These are phyloP conservation scores for Mesoligia furuncula DNA, from an alignment of 2,888 invertebrate species.

Conservation along the genomic window DNA sequence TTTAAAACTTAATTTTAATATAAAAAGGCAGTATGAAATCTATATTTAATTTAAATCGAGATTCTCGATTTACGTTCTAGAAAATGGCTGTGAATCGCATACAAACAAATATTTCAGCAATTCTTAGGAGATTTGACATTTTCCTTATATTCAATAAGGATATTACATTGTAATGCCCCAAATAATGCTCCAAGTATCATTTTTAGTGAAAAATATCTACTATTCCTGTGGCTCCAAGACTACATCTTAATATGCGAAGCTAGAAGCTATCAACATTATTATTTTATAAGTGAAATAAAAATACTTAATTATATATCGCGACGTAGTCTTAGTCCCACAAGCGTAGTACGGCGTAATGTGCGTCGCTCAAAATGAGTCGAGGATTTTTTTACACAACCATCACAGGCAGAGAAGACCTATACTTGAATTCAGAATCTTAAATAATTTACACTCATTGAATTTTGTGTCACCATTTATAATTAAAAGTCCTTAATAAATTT, in stretches of 20 bases:
- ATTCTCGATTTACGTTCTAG: background rate
- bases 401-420: background rate
- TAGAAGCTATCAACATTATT: background rate
- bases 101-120: background rate
- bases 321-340: background rate
- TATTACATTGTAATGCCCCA: background rate
- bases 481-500: background rate
- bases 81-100: background rate
- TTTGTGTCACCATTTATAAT: background rate
- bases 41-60: background rate
- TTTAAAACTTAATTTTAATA: background rate
- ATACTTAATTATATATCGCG: background rate
- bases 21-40: background rate
- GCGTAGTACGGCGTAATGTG: background rate
- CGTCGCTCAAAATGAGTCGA: background rate
- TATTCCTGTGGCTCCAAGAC: background rate
- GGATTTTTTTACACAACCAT: background rate
- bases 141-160: background rate
- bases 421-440: slow-evolving; percentile 1
- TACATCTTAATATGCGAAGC: background rate
- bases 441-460: background rate
- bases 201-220: background rate
- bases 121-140: background rate
- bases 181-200: background rate
- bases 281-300: background rate